phyloP scores from a whole-genome alignment of 2,888 invertebrate species.

The Drosophila quinaria region DNA sequence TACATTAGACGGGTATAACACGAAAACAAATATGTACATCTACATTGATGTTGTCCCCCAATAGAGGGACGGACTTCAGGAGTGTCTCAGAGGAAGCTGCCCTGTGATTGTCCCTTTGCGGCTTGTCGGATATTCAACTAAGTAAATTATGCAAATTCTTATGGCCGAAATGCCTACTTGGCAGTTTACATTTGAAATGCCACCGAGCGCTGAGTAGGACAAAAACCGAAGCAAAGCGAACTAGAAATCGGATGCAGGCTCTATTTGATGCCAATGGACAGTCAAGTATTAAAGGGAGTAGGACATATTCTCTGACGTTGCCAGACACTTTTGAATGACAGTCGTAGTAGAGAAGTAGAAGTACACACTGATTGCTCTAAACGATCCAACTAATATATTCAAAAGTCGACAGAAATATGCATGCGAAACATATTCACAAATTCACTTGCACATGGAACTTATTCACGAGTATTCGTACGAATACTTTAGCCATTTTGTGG shows the following conservation, averaged over 20 bases:
- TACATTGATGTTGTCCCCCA: slow-evolving; percentile 43
- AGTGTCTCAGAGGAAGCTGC: neutral
- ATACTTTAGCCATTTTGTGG: slow-evolving; percentile 21
- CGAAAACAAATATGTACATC: slow-evolving; percentile 38
- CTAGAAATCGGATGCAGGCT: slow-evolving; percentile 44
- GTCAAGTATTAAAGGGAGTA: neutral
- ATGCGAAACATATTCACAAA: slow-evolving; percentile 56
- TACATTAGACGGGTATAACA: neutral
- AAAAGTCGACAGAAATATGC: slow-evolving; percentile 67
- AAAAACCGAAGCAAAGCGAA: slow-evolving; percentile 45
- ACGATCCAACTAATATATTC: slow-evolving; percentile 73
- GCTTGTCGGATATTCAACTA: slow-evolving; percentile 65
- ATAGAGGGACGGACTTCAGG: neutral
- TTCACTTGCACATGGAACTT: slow-evolving; percentile 42
- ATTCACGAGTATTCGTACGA: slow-evolving; percentile 38
- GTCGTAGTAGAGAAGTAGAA: slow-evolving; percentile 11
- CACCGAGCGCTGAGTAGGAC: slow-evolving; percentile 28
- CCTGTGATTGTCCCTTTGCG: slow-evolving; percentile 58
- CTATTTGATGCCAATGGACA: slow-evolving; percentile 13
- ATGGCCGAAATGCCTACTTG: slow-evolving; percentile 71
- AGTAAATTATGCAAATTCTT: slow-evolving; percentile 77
- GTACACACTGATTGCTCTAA: slow-evolving; percentile 67
- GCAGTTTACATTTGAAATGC: slow-evolving; percentile 69
- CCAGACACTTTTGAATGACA: slow-evolving; percentile 58
- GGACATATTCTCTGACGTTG: slow-evolving; percentile 12